A percentile compares a stretch with the other conserved stretches of the same genome.
These are phyloP conservation scores for Cancer borealis DNA, from an alignment of 2,888 invertebrate species.

Conservation along the genomic window DNA sequence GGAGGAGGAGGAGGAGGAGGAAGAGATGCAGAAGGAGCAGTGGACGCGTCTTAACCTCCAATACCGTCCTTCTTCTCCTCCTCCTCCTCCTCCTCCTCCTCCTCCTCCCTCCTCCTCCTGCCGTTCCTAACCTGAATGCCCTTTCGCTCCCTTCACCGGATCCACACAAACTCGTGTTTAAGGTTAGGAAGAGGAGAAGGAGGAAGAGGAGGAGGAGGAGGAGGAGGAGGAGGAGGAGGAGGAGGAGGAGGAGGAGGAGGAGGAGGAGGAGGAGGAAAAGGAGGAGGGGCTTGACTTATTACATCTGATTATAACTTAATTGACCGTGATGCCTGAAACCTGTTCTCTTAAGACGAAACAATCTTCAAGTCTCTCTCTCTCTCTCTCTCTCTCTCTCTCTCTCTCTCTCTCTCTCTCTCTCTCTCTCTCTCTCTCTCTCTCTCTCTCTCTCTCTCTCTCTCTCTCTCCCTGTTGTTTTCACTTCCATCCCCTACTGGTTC, in stretches of 20 bases:
- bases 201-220: background rate
- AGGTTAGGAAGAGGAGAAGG: too few relatives aligned
- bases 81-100: slow-evolving; percentile 1
- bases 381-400: slow-evolving; percentile 11
- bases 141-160: too few relatives aligned
- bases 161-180: background rate
- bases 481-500: background rate
- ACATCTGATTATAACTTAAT: slow-evolving; percentile 5
- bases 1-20: background rate
- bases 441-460: slow-evolving; percentile 20
- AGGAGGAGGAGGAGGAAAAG: background rate
- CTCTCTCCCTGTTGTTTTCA: background rate
- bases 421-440: slow-evolving; percentile 17
- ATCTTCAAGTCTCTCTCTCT: background rate
- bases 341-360: background rate
- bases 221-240: slow-evolving; percentile 20
- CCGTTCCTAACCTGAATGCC: too few relatives aligned
- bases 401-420: slow-evolving; percentile 13
- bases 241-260: slow-evolving; percentile 20
- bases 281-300: background rate
- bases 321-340: slow-evolving; percentile 3
- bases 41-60: background rate
- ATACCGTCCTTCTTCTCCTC: background rate
- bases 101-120: background rate
- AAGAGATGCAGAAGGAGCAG: background rate